Conservation (phyloP, 1,140 invertebrate genomes). For the Triops cancriformis region DNA sequence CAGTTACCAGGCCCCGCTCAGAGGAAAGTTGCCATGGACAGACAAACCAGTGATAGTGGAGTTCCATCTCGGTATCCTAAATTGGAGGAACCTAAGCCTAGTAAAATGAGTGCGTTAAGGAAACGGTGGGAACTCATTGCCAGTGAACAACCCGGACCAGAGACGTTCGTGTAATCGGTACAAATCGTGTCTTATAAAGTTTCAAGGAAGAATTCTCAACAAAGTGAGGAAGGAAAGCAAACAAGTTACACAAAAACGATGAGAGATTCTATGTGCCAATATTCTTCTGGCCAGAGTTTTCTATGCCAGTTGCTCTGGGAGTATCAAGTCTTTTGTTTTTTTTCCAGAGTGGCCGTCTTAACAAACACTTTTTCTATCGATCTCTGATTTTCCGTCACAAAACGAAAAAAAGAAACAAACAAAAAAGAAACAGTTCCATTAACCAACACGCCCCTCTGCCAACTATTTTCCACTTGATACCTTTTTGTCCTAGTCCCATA, state of each 20-base stretch:
- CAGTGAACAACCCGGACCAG: slow-evolving; percentile 48
- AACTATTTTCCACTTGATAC: slow-evolving; percentile 3
- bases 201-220: neutral
- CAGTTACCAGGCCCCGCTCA: slow-evolving; percentile 50
- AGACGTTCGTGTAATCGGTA: slow-evolving; percentile 31
- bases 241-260: no score
- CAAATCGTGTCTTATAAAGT: neutral
- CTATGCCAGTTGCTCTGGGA: neutral
- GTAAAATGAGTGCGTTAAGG: slow-evolving; percentile 49
- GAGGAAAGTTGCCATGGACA: slow-evolving; percentile 34
- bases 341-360: neutral
- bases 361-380: slow-evolving; percentile 8
- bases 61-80: slow-evolving; percentile 32
- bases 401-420: neutral
- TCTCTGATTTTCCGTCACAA: slow-evolving; percentile 3
- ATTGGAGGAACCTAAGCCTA: slow-evolving; percentile 34
- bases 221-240: neutral
- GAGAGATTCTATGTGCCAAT: no score
- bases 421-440: neutral
- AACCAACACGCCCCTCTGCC: neutral
- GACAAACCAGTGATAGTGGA: slow-evolving; percentile 18
- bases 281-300: neutral
- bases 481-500: neutral
- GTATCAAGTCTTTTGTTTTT: neutral
- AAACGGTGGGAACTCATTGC: slow-evolving; percentile 71